Conservation (phyloP, 1,140 invertebrate species). For the Drosophila tsacasi region DNA sequence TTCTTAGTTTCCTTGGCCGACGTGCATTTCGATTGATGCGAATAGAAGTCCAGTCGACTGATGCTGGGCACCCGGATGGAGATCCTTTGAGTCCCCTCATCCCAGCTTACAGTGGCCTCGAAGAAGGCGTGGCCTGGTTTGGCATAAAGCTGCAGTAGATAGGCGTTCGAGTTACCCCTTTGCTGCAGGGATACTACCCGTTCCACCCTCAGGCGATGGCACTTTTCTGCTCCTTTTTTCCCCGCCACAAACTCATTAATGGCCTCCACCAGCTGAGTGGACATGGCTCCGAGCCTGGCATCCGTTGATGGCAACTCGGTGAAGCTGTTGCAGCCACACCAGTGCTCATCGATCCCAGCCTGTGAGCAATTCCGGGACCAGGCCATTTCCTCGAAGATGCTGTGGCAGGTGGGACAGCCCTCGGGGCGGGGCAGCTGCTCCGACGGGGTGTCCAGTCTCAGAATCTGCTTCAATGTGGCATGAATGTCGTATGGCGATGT, state of each 20-base stretch:
- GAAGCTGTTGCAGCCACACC: slow-evolving; percentile 90
- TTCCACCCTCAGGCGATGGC: slow-evolving; percentile 21
- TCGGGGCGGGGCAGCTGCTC: slow-evolving; percentile 40
- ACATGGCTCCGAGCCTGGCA: slow-evolving; percentile 66
- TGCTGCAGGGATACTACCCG: slow-evolving; percentile 24
- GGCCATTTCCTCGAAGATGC: slow-evolving; percentile 88
- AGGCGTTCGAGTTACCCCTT: slow-evolving; percentile 15
- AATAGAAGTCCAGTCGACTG: slow-evolving; percentile 88
- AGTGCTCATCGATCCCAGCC: slow-evolving; percentile 90
- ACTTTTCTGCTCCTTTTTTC: slow-evolving; percentile 46
- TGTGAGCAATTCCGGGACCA: slow-evolving; percentile 89
- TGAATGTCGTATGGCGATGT: slow-evolving; percentile 94
- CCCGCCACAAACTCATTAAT: slow-evolving; percentile 76
- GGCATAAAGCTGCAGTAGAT: slow-evolving; percentile 28
- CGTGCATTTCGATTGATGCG: slow-evolving; percentile 86
- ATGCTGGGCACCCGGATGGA: slow-evolving; percentile 83
- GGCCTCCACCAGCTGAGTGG: slow-evolving; percentile 85
- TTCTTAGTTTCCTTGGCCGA: slow-evolving; percentile 85
- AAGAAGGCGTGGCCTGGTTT: slow-evolving; percentile 85
- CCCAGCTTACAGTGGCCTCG: slow-evolving; percentile 86
- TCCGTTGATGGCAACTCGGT: slow-evolving; percentile 75
- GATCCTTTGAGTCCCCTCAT: slow-evolving; percentile 56
- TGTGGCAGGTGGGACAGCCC: slow-evolving; percentile 88
- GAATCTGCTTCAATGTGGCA: slow-evolving; percentile 86
- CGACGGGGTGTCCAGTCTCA: slow-evolving; percentile 75